Percentiles rank a stretch among this genome's conserved stretches.
phyloP scores from a whole-genome alignment of 2,888 invertebrate species.

The Drosophila dives region DNA sequence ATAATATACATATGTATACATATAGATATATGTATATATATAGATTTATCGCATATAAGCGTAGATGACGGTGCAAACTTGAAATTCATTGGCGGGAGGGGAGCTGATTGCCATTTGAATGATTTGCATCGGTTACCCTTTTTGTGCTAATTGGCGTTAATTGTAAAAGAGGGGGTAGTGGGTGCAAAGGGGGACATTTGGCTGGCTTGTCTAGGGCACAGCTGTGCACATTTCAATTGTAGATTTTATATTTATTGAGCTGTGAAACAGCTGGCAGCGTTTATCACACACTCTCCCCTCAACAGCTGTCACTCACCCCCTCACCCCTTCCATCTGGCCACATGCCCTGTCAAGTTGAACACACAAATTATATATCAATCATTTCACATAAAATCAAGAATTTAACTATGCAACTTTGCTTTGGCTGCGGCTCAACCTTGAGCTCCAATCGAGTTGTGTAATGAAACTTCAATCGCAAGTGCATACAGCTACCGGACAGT shows the following conservation, averaged over 20 bases:
- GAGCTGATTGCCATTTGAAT: conserved; percentile 25
- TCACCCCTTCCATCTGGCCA: background rate
- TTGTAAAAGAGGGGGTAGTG: conserved; percentile 22
- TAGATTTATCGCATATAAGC: conserved; percentile 24
- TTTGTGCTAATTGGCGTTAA: conserved; percentile 74
- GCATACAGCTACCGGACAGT: conserved; percentile 25
- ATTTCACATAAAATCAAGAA: conserved; percentile 45
- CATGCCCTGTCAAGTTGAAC: conserved; percentile 4
- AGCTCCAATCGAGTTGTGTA: conserved; percentile 28
- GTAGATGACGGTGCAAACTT: conserved; percentile 33
- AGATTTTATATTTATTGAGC: conserved; percentile 63
- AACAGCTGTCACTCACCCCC: background rate
- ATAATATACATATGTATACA: conserved; percentile 1
- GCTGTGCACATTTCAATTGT: conserved; percentile 64
- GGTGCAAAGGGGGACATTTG: background rate
- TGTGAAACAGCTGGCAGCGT: conserved; percentile 69
- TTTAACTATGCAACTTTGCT: conserved; percentile 20
- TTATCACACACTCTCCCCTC: conserved; percentile 49
- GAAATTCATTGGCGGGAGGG: conserved; percentile 44
- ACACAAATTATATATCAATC: conserved; percentile 71
- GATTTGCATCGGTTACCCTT: conserved; percentile 71
- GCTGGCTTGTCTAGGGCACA: conserved; percentile 67
- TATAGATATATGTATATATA: conserved; percentile 8
- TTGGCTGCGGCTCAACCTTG: conserved; percentile 27
- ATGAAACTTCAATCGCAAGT: conserved; percentile 41